These are phyloP conservation scores for Plectropomus leopardus DNA, from an alignment of 2,113 vertebrate genomes.

Conservation along the genomic window DNA sequence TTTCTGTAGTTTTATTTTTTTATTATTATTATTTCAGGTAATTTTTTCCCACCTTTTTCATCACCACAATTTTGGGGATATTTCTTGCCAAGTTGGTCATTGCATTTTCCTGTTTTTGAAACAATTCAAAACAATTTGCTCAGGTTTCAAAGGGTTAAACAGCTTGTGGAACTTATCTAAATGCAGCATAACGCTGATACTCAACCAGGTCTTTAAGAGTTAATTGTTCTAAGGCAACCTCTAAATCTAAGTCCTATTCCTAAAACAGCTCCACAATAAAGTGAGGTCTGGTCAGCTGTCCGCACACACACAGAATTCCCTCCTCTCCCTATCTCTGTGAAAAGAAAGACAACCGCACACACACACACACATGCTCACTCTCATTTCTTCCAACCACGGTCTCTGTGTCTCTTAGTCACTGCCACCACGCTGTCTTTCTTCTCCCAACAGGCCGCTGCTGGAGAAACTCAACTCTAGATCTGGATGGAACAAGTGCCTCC, in stretches of 20 bases:
- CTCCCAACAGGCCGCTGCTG: slow-evolving; percentile 54
- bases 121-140: too few species aligned
- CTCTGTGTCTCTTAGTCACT: slow-evolving; percentile 39
- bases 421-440: slow-evolving; percentile 55
- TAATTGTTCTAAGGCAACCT: too few species aligned
- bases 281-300: slow-evolving; percentile 10
- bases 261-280: slow-evolving; percentile 22
- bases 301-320: slow-evolving; percentile 3
- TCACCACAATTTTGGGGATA: too few species aligned
- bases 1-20: too few species aligned
- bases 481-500: slow-evolving; percentile 56
- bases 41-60: too few species aligned
- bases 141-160: too few species aligned
- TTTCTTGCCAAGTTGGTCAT: too few species aligned
- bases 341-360: slow-evolving; percentile 16
- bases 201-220: too few species aligned
- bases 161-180: too few species aligned
- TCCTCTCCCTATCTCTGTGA: slow-evolving; percentile 34
- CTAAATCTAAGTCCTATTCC: background rate
- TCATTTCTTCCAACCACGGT: slow-evolving; percentile 52
- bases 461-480: slow-evolving; percentile 50
- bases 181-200: too few species aligned
- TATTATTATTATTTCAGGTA: too few species aligned
- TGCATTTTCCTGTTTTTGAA: too few species aligned
- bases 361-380: slow-evolving; percentile 13